Evolutionary conservation across 2,797 vertebrate genomes (phyloP), one percentile per base, ranked within the genome.

Genomic region (Nannoperca obscura): DNA sequence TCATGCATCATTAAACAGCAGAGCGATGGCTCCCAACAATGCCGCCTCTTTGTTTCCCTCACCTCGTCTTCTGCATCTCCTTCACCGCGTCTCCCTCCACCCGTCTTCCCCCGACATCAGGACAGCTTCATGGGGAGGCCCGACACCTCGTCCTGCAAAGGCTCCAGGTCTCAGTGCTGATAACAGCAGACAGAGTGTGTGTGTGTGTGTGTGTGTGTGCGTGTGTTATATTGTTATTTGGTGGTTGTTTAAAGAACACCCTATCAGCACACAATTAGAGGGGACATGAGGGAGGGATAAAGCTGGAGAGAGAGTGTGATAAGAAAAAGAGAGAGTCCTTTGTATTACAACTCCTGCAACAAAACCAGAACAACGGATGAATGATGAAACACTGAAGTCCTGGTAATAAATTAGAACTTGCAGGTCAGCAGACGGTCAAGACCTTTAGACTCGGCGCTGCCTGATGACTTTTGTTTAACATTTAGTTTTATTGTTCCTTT

Each of bases 241-340:
- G 83, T 85, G 75, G 70, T 80, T 89, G 88, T 91, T 89, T 84
- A 89, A 89, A 90, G 87, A 85, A 91, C 85, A 86, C 65, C 38
- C 66, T 89, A 88, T 92, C 79, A 80, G 75, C 71, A 53, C 52
- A 81, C 79, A 82, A 80, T 91, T 89, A 88, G 63, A 83, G 53
- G 70, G 71, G 82, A 64, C 78, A 71, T 42, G 27, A 72, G 80
- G 71, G 81, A 78, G 68, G 47, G 59, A 70, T 57, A 61, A 19
- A 27, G 65, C 22, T 73, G 74, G 36, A 59, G 57, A 72, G 60
- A 44, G 36, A 57, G 71, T 78, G 62, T 59, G 61, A 89, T 88
- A 90, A 89, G 74, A 75, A 61, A 40, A 73, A 82, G 71, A 89
- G 73, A 88, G 75, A 75, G 19, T n/a, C 74, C 84, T 82, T 89